Base-by-base conservation (phyloP, 2,113 vertebrate species). In the Ahaetulla prasina region DNA sequence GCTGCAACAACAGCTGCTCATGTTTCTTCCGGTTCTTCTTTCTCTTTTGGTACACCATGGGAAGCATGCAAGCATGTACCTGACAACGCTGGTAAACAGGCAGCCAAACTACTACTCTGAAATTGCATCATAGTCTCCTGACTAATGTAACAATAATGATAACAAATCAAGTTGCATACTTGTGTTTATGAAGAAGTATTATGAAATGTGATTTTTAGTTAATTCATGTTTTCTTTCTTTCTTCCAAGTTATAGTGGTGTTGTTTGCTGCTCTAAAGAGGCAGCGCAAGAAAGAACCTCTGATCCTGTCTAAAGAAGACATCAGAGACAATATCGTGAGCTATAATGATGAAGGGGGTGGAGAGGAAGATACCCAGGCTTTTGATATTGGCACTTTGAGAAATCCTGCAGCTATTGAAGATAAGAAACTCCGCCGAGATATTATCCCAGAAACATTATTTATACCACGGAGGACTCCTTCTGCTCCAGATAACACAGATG, bases 331-430 rank as follows among this genome's bases (percentile, higher is more conserved):
- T 96, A 99, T 99, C 4, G 99, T 99, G 96, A 99, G 99, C 96
- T 99, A 99, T 92, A 99, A 99, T 2, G 99, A 99, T 16, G 99
- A 99, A 95, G 99, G 99, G 0, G 99, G 99, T 0, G 99, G 99
- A 89, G 99, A 99, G 97, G 99, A 99, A 95, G 99, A 99, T 97
- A 99, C 99, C 0, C 99, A 99, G 96, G 99, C 99, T 96, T 99
- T 99, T 94, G 99, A 99, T 95, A 99, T 99, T 1, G 99, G 99
- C 94, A 99, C 99, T 0, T 98, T 99, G 96, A 96, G 99, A 94
- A 99, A 99, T 94, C 99, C 99, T 1, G 99, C 99, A 50, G 98
- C 98, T 85, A 98, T 99, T 0, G 99, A 99, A 90, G 98, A 98
- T 30, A 99, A 99, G 96, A 99, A 99, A 96, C 98, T 99, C 22